A percentile compares a stretch with the other conserved stretches of the same genome.
Evolutionary conservation across 2,797 vertebrate species (phyloP).

Genomic region (Propithecus deckenii): DNA sequence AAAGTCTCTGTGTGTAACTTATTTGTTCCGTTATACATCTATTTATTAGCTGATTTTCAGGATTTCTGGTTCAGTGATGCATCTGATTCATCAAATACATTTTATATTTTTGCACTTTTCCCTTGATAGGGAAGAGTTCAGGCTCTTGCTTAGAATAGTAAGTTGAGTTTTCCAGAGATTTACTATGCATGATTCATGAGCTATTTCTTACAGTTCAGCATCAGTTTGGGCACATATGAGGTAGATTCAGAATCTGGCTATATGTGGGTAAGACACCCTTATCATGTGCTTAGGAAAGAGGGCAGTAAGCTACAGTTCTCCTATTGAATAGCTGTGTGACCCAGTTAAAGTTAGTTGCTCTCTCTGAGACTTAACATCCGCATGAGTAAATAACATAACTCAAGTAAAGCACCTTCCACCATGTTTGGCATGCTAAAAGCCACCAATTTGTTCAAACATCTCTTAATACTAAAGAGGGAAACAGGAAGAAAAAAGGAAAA

Average conservation of each 20-base stretch:
- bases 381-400: background rate
- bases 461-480: background rate
- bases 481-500: too few relatives aligned
- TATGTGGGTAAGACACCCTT: background rate
- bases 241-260: background rate
- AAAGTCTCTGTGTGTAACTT: conserved; percentile 32
- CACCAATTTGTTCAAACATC: fast-evolving
- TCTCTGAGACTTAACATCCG: background rate
- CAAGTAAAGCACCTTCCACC: background rate
- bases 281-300: background rate
- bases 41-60: conserved; percentile 59
- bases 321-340: background rate
- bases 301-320: background rate
- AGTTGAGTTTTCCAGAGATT: conserved; percentile 70
- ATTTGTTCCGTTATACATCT: conserved; percentile 53
- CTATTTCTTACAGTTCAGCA: background rate
- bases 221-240: background rate
- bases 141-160: conserved; percentile 36
- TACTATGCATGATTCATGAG: conserved; percentile 11
- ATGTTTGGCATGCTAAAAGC: fast-evolving
- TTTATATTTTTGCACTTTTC: conserved; percentile 64
- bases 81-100: conserved; percentile 73
- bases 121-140: conserved; percentile 39
- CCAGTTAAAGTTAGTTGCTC: fast-evolving
- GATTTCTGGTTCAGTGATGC: conserved; percentile 67